Evolutionary conservation across 1,140 invertebrate species (phyloP).

Genomic region (Polyergus mexicanus): DNA sequence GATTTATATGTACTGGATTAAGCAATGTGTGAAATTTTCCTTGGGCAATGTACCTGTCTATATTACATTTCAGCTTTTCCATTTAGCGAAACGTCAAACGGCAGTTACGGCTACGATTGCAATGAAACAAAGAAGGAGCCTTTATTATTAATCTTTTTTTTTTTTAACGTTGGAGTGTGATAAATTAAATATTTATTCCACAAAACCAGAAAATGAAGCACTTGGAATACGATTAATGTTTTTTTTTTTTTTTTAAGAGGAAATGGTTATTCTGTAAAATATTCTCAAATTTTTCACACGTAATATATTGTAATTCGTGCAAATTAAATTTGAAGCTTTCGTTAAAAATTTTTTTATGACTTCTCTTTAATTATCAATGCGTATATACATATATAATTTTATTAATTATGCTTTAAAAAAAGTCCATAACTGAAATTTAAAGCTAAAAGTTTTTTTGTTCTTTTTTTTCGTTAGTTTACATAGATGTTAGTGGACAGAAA

Average conservation of each 20-base stretch:
- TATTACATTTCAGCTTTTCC: conserved; percentile 18
- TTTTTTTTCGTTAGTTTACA: background rate
- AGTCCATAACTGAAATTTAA: background rate
- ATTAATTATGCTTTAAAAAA: conserved; percentile 6
- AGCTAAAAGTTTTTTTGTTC: background rate
- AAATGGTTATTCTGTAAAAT: background rate
- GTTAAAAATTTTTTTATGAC: background rate
- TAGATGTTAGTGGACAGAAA: background rate
- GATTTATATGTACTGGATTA: conserved; percentile 22
- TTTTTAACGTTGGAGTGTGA: conserved; percentile 16
- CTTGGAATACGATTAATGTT: conserved; percentile 26
- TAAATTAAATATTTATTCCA: background rate
- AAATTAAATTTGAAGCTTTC: background rate
- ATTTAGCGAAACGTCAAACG: conserved; percentile 30
- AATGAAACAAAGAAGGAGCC: conserved; percentile 20
- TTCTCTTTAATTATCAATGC: conserved; percentile 4
- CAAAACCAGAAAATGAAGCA: background rate
- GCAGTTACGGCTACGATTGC: conserved; percentile 25
- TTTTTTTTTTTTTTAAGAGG: background rate
- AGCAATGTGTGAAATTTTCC: conserved; percentile 16
- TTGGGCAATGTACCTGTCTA: background rate
- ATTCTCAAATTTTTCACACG: conserved; percentile 35
- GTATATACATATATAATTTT: background rate
- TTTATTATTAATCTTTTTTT: conserved; percentile 38
- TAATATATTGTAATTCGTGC: conserved; percentile 9